Conservation (phyloP, 2,888 invertebrate species). For the Agriotes lineatus region DNA sequence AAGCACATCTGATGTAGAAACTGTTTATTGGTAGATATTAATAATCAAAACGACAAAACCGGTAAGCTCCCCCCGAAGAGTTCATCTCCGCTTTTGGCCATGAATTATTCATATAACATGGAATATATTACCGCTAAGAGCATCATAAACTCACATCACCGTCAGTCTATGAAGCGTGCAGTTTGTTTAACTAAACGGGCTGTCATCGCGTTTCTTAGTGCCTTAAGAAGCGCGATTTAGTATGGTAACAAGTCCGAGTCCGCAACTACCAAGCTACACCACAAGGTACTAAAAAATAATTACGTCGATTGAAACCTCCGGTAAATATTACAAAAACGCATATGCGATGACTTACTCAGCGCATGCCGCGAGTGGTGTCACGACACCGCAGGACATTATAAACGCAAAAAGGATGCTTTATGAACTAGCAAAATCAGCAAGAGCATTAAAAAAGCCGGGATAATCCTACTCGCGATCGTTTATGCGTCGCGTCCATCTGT, state of each 20-base stretch:
- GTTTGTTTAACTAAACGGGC: conserved; percentile 39
- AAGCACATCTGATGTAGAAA: no score
- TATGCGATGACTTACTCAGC: conserved; percentile 22
- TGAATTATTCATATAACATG: conserved; percentile 35
- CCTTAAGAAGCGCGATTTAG: conserved; percentile 27
- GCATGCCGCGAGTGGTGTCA: not conserved
- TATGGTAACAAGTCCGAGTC: conserved; percentile 14
- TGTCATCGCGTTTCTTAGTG: conserved; percentile 33
- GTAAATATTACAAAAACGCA: not conserved
- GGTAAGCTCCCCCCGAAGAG: not conserved
- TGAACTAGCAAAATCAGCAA: conserved; percentile 33
- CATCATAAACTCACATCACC: conserved; percentile 38
- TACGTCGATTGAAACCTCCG: not conserved
- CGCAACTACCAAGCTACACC: conserved; percentile 17
- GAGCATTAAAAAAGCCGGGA: conserved; percentile 28
- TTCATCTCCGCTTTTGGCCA: conserved; percentile 25
- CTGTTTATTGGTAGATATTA: no score
- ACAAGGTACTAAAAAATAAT: not conserved
- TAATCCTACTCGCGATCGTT: conserved; percentile 27
- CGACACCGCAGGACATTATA: not conserved
- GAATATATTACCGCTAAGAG: conserved; percentile 36
- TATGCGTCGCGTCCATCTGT: conserved; percentile 28
- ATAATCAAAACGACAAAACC: not conserved
- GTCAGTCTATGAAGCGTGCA: conserved; percentile 37
- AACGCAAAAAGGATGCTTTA: conserved; percentile 21